Percentiles rank a stretch among this genome's conserved stretches.
Conservation (phyloP, 2,888 invertebrate species). For the Slavum lentiscoides region DNA sequence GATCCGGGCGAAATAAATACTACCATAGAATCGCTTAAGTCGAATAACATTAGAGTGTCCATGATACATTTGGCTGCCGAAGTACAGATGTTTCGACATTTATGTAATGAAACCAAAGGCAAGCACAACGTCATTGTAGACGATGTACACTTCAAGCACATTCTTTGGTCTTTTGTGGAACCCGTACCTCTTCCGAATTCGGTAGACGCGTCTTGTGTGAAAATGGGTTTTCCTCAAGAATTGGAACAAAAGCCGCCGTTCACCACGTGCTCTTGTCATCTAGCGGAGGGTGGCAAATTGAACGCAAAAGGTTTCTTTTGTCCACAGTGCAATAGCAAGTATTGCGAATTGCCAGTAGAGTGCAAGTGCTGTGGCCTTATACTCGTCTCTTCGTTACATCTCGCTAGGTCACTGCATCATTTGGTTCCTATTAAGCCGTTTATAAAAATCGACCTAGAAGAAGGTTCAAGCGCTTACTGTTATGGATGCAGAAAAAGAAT, state of each 20-base stretch:
- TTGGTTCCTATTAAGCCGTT: constrained; percentile 90
- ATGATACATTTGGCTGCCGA: constrained; percentile 95
- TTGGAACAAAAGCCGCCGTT: constrained; percentile 69
- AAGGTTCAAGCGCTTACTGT: constrained; percentile 61
- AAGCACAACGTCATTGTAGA: constrained; percentile 85
- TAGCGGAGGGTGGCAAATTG: constrained; percentile 70
- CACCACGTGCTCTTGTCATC: constrained; percentile 83
- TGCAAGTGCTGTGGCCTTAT: constrained; percentile 94
- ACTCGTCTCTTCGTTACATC: constrained; percentile 94
- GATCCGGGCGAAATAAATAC: constrained; percentile 90
- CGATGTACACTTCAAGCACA: constrained; percentile 72
- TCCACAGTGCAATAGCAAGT: constrained; percentile 94
- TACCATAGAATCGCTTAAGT: constrained; percentile 79
- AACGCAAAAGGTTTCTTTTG: constrained; percentile 81
- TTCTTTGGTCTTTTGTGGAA: constrained; percentile 69
- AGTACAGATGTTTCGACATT: constrained; percentile 83
- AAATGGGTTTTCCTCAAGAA: constrained; percentile 96
- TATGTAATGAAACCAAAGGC: constrained; percentile 86
- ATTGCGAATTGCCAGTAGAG: constrained; percentile 96
- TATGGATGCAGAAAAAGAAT: constrained; percentile 77
- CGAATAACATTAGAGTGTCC: constrained; percentile 85
- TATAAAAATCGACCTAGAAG: constrained; percentile 69
- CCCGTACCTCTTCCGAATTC: constrained; percentile 74
- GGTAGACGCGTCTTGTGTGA: constrained; percentile 78
- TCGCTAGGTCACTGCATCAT: constrained; percentile 96